Evolutionary conservation across 2,797 vertebrate species (phyloP).

Genomic region (Chaunax sp.): DNA sequence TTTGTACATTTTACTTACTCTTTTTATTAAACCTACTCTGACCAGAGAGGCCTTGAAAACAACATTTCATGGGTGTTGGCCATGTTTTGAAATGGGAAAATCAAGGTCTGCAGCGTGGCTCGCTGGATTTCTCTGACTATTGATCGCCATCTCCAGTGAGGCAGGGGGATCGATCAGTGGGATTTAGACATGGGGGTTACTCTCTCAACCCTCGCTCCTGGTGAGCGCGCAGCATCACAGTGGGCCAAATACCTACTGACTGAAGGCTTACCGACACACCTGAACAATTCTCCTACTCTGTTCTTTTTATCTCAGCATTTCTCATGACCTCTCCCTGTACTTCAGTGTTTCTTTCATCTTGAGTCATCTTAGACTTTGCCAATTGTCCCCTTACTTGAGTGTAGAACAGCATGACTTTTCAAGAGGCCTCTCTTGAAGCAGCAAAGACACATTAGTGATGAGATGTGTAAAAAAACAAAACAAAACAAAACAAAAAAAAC

Average conservation of each 20-base stretch:
- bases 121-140: conserved; percentile 83
- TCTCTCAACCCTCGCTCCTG: conserved; percentile 52
- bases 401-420: conserved; percentile 40
- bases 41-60: conserved; percentile 61
- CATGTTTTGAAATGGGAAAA: conserved; percentile 79
- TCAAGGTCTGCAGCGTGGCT: conserved; percentile 73
- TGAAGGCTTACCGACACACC: conserved; percentile 37
- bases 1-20: not conserved
- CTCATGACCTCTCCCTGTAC: conserved; percentile 25
- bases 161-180: conserved; percentile 77
- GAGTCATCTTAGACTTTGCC: conserved; percentile 27
- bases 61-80: conserved; percentile 80
- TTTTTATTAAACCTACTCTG: conserved; percentile 22
- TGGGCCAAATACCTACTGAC: conserved; percentile 31
- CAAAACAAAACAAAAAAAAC: no score
- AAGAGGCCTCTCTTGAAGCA: conserved; percentile 46
- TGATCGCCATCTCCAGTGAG: conserved; percentile 79
- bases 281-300: conserved; percentile 43
- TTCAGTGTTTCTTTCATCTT: conserved; percentile 24
- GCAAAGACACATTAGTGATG: conserved; percentile 27
- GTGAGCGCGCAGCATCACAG: conserved; percentile 47
- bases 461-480: conserved; percentile 12
- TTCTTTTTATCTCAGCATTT: conserved; percentile 24
- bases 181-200: conserved; percentile 79
- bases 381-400: conserved; percentile 20